phyloP scores from a whole-genome alignment of 2,888 invertebrate genomes.

The Nomada goodeniana region DNA sequence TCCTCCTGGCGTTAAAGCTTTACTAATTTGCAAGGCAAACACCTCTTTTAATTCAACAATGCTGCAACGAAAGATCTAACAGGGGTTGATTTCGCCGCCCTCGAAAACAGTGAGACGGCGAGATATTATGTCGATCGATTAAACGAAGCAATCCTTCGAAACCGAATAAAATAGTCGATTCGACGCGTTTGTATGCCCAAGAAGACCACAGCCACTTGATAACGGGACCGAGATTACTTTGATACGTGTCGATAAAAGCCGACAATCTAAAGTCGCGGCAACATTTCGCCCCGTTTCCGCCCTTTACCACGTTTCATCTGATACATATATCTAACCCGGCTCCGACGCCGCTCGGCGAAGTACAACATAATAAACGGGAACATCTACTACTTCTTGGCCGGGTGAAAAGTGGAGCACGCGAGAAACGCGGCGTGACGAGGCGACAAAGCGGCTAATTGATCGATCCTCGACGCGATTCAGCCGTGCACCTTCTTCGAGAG shows the following conservation, averaged over 20 bases:
- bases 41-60: too few relatives aligned
- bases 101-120: too few relatives aligned
- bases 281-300: not conserved
- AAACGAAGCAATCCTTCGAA: too few relatives aligned
- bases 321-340: constrained; percentile 15
- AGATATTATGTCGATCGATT: too few relatives aligned
- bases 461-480: constrained; percentile 64
- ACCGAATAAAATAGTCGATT: too few relatives aligned
- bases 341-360: not conserved
- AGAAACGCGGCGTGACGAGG: constrained; percentile 63
- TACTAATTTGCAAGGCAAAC: too few relatives aligned
- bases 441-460: constrained; percentile 72
- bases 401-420: constrained; percentile 70
- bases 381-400: constrained; percentile 27
- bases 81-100: too few relatives aligned
- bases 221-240: constrained; percentile 14
- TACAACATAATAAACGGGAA: constrained; percentile 49
- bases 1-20: too few relatives aligned
- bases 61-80: too few relatives aligned
- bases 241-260: not conserved
- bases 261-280: constrained; percentile 16
- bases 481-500: constrained; percentile 63
- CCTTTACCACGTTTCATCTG: not conserved
- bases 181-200: not conserved
- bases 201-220: constrained; percentile 2